phyloP scores from a whole-genome alignment of 2,888 invertebrate species.

The Homarus gammarus region DNA sequence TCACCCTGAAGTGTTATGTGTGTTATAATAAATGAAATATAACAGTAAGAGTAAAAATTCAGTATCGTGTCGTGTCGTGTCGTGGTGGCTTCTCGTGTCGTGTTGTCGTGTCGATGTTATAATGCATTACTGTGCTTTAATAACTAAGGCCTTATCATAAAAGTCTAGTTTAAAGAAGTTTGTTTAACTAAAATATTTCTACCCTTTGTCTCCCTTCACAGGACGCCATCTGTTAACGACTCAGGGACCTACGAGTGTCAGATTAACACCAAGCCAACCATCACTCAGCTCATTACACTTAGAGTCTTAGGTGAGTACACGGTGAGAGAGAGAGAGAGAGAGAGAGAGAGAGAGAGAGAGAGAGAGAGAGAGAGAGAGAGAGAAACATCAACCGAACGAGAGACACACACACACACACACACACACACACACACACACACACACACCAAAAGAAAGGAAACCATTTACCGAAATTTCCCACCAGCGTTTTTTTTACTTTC shows the following conservation, averaged over 20 bases:
- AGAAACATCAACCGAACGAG: neutral
- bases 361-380: slow-evolving; percentile 26
- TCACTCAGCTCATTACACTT: slow-evolving; percentile 94
- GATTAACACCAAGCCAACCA: slow-evolving; percentile 94
- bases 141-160: no score
- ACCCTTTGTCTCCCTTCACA: no score
- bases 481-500: no score
- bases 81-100: no score
- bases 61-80: no score
- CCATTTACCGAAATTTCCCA: neutral
- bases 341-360: slow-evolving; percentile 17
- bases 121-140: no score
- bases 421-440: neutral
- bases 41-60: no score
- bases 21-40: no score
- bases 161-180: no score
- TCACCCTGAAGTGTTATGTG: no score
- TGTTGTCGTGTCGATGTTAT: no score
- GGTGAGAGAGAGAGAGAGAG: slow-evolving; percentile 5
- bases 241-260: slow-evolving; percentile 96
- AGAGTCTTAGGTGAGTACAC: slow-evolving; percentile 91
- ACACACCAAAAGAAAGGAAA: neutral
- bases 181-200: no score
- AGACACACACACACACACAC: neutral
- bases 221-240: slow-evolving; percentile 93